phyloP scores from a whole-genome alignment of 2,113 vertebrate genomes.

The Terrapene triunguis region DNA sequence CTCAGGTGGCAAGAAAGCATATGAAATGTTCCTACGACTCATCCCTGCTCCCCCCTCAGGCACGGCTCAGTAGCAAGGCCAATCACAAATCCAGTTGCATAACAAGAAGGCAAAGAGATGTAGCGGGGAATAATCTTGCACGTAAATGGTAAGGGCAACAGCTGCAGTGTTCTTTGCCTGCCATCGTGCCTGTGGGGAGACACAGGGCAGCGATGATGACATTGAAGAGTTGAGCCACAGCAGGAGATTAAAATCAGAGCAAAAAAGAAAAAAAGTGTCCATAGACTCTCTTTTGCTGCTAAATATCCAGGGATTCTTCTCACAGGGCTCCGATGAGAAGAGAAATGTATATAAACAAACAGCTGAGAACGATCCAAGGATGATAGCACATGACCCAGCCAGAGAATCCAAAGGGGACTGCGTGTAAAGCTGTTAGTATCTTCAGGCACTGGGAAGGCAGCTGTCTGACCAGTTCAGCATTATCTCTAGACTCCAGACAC shows the following conservation, averaged over 20 bases:
- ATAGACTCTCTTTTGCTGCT: background rate
- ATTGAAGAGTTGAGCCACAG: background rate
- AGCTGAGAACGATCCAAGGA: background rate
- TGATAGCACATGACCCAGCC: background rate
- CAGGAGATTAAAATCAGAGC: background rate
- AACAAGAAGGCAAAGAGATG: constrained; percentile 13
- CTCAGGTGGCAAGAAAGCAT: background rate
- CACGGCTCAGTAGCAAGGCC: constrained; percentile 10
- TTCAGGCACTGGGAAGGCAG: background rate
- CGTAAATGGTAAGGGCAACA: background rate
- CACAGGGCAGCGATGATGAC: background rate
- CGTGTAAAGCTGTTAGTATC: background rate
- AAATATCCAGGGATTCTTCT: background rate
- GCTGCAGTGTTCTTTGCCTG: background rate
- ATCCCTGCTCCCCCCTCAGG: background rate
- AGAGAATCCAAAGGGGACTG: background rate
- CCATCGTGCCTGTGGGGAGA: background rate
- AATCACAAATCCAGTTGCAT: background rate
- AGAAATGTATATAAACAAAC: background rate
- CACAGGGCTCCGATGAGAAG: too few species aligned
- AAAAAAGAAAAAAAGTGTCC: background rate
- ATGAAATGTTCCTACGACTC: background rate
- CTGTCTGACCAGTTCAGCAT: background rate
- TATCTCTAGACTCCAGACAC: background rate
- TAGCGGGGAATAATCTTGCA: constrained; percentile 11